Evolutionary conservation across 2,113 vertebrate genomes (phyloP), one percentile per base, ranked within the genome.

Genomic region (Vidua chalybeata): DNA sequence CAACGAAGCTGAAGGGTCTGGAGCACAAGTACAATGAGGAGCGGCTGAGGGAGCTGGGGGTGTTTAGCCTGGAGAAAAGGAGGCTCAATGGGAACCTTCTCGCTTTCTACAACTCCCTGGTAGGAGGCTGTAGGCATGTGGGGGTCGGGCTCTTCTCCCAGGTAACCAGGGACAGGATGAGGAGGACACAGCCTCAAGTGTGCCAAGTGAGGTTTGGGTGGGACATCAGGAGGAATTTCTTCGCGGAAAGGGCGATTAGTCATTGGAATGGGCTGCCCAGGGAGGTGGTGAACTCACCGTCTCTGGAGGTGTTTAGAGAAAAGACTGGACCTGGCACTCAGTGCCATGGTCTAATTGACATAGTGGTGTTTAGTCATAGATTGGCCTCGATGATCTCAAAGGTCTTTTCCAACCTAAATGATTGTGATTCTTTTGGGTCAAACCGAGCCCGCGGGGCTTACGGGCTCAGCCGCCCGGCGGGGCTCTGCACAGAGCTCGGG

Each of bases 401-500:
- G 22, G 15, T 89, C 33, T 51, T 51, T 58, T 52, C 59, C 59
- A 23, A 4, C 8, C 52, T 23, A 55, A 43, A 22, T 11, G 43
- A 23, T 4, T 27, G 35, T n/a, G 68, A 51, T 11, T 51, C 31
- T 26, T 37, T 4, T 6, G 45, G 15, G 30, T 23, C 31, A 59
- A 16, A 58, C 4, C 7, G 14, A 59, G 31, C 41, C 43, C 4
- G 22, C 3, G 2, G 54, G 6, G 16, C 7, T 58, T 16, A 35
- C 6, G 15, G n/a, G 26, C 45, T 30, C 35, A 15, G 45, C 19
- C 27, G 19, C 13, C 21, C 11, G 8, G 41, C 1, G 2, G 4
- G 23, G 11, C 5, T 62, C n/a, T 4, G 5, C 3, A 1, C 35
- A 1, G 10, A 45, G 4, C 39, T 14, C 4, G 14, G 1, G 27